These are phyloP conservation scores for Ophioninae sp. DNA, from an alignment of 2,888 invertebrate genomes.

Conservation along the genomic window DNA sequence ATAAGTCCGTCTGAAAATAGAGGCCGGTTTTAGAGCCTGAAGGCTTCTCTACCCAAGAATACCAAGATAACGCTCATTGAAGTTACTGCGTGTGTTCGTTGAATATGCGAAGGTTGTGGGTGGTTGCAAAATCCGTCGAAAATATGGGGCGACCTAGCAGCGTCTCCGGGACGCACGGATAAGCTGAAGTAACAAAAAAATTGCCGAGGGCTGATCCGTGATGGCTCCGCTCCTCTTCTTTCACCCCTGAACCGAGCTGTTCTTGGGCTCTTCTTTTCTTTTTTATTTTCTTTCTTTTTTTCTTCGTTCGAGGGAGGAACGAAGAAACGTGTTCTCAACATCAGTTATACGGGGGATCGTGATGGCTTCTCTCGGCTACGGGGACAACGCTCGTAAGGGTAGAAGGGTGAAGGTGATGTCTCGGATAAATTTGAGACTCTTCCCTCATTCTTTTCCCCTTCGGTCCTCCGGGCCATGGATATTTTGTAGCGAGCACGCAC, in stretches of 20 bases:
- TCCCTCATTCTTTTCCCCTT: constrained; percentile 10
- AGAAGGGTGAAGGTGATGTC: constrained; percentile 41
- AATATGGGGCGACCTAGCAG: constrained; percentile 11
- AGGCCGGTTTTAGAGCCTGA: background rate
- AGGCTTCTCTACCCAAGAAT: background rate
- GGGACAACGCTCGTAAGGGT: constrained; percentile 17
- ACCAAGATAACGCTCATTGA: background rate
- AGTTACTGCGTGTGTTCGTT: constrained; percentile 7
- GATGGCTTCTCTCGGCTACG: constrained; percentile 37
- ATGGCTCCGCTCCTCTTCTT: constrained; percentile 43
- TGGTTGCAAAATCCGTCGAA: constrained; percentile 27
- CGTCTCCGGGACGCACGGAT: constrained; percentile 35
- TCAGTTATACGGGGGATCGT: constrained; percentile 43
- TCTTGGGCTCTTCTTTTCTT: constrained; percentile 9
- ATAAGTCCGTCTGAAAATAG: background rate
- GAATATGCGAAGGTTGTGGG: constrained; percentile 4
- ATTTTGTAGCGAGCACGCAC: constrained; percentile 53
- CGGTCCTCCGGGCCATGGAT: constrained; percentile 34
- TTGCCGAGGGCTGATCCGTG: constrained; percentile 50
- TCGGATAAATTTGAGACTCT: constrained; percentile 58
- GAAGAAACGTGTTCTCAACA: constrained; percentile 42
- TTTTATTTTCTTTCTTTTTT: constrained; percentile 17
- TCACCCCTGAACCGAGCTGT: constrained; percentile 39
- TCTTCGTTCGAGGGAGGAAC: constrained; percentile 17
- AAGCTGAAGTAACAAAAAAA: constrained; percentile 48